These are phyloP conservation scores for Epizoanthus scotinus DNA, from an alignment of 92 coral and sea anemone species.

Conservation along the genomic window DNA sequence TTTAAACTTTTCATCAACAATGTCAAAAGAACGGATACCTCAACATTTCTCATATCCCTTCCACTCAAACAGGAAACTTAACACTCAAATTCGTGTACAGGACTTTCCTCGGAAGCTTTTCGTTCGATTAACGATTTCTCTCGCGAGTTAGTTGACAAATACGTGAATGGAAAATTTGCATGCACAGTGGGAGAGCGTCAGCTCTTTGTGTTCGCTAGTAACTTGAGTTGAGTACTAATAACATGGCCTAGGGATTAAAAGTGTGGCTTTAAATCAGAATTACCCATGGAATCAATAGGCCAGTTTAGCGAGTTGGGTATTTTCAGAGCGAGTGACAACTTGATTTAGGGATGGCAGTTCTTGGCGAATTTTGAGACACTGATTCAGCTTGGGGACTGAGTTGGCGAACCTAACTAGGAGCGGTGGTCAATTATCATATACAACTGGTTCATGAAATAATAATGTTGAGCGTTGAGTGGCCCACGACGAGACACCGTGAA, in stretches of 20 bases:
- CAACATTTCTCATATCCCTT: neutral
- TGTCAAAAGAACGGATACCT: neutral
- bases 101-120: neutral
- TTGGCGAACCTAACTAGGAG: conserved; percentile 36
- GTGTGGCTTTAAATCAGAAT: neutral
- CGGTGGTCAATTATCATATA: conserved; percentile 69
- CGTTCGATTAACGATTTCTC: conserved; percentile 28
- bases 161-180: conserved; percentile 64
- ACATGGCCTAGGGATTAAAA: conserved; percentile 5
- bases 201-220: neutral
- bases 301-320: neutral
- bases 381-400: neutral
- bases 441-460: conserved; percentile 77
- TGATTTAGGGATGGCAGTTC: neutral
- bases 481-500: conserved; percentile 70
- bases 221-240: conserved; percentile 11
- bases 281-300: neutral
- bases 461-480: conserved; percentile 72
- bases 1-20: conserved; percentile 47
- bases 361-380: conserved; percentile 4
- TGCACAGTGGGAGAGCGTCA: conserved; percentile 49
- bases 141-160: conserved; percentile 53
- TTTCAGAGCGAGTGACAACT: neutral
- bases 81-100: neutral
- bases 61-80: neutral